Base-by-base conservation (phyloP, 35 echinoderm and acorn worm genomes). In the Acanthaster planci region DNA sequence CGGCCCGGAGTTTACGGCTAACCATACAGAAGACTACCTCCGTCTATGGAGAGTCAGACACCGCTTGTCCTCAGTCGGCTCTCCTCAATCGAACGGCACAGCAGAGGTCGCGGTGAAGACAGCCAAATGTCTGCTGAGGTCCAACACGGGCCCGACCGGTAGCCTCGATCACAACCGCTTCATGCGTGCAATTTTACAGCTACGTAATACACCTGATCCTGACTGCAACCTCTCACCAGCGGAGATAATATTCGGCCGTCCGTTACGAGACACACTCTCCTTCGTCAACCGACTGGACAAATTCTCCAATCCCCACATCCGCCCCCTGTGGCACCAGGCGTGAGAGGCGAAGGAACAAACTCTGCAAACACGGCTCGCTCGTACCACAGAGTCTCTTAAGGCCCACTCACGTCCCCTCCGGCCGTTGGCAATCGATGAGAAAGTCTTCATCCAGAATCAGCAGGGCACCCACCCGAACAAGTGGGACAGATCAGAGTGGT, bases 71-170 rank as follows among this genome's bases (percentile, higher is more conserved):
- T 88, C 77, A 40, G 86, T 88, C 6, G 86, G 7, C 76, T 88
- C 53, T 9, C 51, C 84, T 47, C 84, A 42, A 10, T 40, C 35
- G 8, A 80, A 88, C 76, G 55, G 76, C 36, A 42, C 38, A 19
- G 86, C 86, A 39, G 86, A 84, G 39, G 76, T 84, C 7, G 87
- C 54, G n/a, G 87, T 89, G 7, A 84, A 89, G 26, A 89, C 87
- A 10, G 47, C 83, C 29, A 89, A 76, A 84, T 55, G 80, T 15
- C 78, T 89, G 22, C 21, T 89, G 38, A 60, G 35, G 59, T 23
- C 67, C 59, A 89, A 82, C 78, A 88, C 37, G 0, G 60, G 47
- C 42, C 39, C 67, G 17, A 40, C 68, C 21, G 36, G 52, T 19
- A 77, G 8, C 50, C 29, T 78, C 21, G 35, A 78, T 30, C 8